phyloP scores from a whole-genome alignment of 2,888 invertebrate genomes.

The Dolichomitus sp. region DNA sequence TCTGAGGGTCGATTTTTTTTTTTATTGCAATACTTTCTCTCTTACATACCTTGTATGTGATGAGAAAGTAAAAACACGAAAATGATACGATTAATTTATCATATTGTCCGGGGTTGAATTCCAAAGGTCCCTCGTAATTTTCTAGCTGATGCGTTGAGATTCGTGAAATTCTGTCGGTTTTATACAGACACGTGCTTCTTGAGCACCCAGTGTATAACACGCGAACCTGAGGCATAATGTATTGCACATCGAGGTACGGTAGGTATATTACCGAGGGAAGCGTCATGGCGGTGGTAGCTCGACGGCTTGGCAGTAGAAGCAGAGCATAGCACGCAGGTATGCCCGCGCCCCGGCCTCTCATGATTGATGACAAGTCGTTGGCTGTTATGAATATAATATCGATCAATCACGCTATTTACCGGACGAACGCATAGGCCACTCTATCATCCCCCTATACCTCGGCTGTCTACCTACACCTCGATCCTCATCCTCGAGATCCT shows the following conservation, averaged over 20 bases:
- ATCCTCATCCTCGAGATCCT: slow-evolving; percentile 62
- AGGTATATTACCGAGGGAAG: slow-evolving; percentile 77
- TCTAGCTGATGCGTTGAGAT: neutral
- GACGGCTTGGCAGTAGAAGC: slow-evolving; percentile 47
- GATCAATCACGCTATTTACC: slow-evolving; percentile 85
- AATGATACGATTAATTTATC: neutral
- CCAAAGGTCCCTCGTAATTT: slow-evolving; percentile 7
- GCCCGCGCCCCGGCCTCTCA: slow-evolving; percentile 62
- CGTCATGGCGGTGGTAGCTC: slow-evolving; percentile 50
- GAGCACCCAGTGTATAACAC: slow-evolving; percentile 77
- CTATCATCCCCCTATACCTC: slow-evolving; percentile 80
- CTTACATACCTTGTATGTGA: no score
- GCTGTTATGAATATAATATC: slow-evolving; percentile 85
- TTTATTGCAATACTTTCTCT: no score
- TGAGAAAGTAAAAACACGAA: no score
- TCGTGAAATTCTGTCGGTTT: slow-evolving; percentile 28
- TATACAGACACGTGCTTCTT: slow-evolving; percentile 69
- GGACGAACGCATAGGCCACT: slow-evolving; percentile 83
- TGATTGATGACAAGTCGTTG: slow-evolving; percentile 84
- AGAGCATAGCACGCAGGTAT: slow-evolving; percentile 54
- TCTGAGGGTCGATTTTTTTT: no score
- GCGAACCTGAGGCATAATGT: slow-evolving; percentile 78
- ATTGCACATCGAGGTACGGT: slow-evolving; percentile 73
- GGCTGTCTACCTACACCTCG: slow-evolving; percentile 59
- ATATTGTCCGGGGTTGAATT: neutral